Conservation (phyloP, 2,797 vertebrate genomes). For the Lycodopsis pacificus region DNA sequence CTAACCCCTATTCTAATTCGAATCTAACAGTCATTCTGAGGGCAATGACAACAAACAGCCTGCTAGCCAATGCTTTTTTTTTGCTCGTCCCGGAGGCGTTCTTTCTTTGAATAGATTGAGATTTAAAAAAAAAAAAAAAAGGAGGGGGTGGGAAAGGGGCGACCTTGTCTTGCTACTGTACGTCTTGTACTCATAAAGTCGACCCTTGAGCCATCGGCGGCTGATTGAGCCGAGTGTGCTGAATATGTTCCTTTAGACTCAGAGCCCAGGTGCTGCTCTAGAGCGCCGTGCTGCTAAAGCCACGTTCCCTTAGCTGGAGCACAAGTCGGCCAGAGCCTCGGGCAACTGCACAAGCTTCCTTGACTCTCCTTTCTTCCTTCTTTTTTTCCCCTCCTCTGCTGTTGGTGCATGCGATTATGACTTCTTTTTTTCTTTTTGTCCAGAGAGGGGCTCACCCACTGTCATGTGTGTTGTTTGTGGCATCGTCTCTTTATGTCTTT, state of each 20-base stretch:
- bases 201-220: slow-evolving; percentile 70
- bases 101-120: slow-evolving; percentile 53
- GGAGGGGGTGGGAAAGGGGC: slow-evolving; percentile 67
- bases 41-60: slow-evolving; percentile 71
- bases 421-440: slow-evolving; percentile 64
- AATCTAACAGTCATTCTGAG: slow-evolving; percentile 81
- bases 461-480: slow-evolving; percentile 83
- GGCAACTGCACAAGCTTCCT: slow-evolving; percentile 90
- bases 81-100: slow-evolving; percentile 61
- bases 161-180: slow-evolving; percentile 75
- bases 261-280: slow-evolving; percentile 72
- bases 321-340: slow-evolving; percentile 85
- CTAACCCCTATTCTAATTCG: slow-evolving; percentile 82
- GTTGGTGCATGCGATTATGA: slow-evolving; percentile 86
- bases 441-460: slow-evolving; percentile 78
- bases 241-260: slow-evolving; percentile 73
- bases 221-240: slow-evolving; percentile 78
- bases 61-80: slow-evolving; percentile 69
- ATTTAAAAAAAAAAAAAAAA: slow-evolving; percentile 6
- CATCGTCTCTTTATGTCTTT: slow-evolving; percentile 74
- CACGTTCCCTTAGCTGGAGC: slow-evolving; percentile 81
- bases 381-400: slow-evolving; percentile 79
- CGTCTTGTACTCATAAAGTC: slow-evolving; percentile 71
- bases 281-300: slow-evolving; percentile 72
- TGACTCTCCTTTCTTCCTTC: slow-evolving; percentile 87